Evolutionary conservation across 2,113 vertebrate species (phyloP).

Genomic region (Strigops habroptila): DNA sequence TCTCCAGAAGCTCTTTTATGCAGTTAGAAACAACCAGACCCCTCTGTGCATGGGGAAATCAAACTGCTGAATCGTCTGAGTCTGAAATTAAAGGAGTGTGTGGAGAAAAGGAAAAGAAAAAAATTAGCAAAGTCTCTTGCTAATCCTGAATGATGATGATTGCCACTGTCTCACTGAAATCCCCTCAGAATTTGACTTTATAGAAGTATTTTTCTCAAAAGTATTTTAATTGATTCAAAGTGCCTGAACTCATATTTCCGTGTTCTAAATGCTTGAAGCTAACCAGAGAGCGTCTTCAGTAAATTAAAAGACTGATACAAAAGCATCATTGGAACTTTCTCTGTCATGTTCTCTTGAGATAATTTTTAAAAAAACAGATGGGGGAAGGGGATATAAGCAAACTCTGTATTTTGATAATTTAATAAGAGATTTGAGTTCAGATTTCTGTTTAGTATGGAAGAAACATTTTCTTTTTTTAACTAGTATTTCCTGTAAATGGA

Average conservation of each 20-base stretch:
- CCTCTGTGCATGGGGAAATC: neutral
- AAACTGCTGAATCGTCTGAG: constrained; percentile 19
- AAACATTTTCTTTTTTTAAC: neutral
- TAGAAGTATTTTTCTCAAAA: neutral
- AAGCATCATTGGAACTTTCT: neutral
- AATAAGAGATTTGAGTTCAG: neutral
- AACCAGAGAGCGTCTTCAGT: neutral
- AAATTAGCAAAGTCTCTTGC: neutral
- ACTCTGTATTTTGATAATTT: neutral
- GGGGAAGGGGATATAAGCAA: neutral
- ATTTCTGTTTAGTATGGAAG: neutral
- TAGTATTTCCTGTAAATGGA: neutral
- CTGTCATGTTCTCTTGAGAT: neutral
- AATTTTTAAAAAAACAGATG: neutral
- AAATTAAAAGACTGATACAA: neutral
- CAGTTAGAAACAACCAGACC: neutral
- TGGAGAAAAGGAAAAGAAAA: neutral
- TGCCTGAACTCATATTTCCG: neutral
- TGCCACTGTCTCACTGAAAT: neutral
- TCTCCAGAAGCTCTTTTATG: neutral
- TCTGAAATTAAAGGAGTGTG: neutral
- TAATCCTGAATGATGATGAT: constrained; percentile 7
- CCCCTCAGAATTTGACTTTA: neutral
- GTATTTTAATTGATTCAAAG: constrained; percentile 32
- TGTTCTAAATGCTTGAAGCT: neutral